Evolutionary conservation across 2,113 vertebrate species (phyloP).

Genomic region (Cichladusa arquata): DNA sequence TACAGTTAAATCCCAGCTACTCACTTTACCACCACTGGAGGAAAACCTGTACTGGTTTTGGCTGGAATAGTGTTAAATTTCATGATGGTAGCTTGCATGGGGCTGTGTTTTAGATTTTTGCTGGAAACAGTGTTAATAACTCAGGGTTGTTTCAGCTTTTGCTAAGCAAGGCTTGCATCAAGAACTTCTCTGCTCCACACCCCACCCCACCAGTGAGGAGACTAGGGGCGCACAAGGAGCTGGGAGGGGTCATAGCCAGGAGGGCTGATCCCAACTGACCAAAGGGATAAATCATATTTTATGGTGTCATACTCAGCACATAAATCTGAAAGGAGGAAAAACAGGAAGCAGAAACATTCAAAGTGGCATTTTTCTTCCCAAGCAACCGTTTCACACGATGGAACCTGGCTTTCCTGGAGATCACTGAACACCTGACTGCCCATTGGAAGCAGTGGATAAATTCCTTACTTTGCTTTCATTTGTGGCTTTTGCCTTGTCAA

Average conservation of each 20-base stretch:
- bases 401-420: neutral
- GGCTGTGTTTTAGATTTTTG: neutral
- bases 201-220: fast-evolving
- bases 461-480: neutral
- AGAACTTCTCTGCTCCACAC: neutral
- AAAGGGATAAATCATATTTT: neutral
- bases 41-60: neutral
- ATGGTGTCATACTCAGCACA: neutral
- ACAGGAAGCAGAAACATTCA: neutral
- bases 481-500: neutral
- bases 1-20: neutral
- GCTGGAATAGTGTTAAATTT: neutral
- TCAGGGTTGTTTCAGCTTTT: neutral
- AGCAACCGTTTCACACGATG: fast-evolving
- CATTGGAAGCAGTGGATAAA: neutral
- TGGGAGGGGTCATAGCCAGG: neutral
- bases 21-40: neutral
- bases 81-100: fast-evolving
- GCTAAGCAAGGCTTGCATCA: neutral
- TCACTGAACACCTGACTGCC: neutral
- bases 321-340: neutral
- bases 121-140: neutral
- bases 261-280: neutral
- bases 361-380: neutral
- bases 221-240: neutral